Evolutionary conservation across 2,113 vertebrate genomes (phyloP).

Genomic region (Dromas ardeola): DNA sequence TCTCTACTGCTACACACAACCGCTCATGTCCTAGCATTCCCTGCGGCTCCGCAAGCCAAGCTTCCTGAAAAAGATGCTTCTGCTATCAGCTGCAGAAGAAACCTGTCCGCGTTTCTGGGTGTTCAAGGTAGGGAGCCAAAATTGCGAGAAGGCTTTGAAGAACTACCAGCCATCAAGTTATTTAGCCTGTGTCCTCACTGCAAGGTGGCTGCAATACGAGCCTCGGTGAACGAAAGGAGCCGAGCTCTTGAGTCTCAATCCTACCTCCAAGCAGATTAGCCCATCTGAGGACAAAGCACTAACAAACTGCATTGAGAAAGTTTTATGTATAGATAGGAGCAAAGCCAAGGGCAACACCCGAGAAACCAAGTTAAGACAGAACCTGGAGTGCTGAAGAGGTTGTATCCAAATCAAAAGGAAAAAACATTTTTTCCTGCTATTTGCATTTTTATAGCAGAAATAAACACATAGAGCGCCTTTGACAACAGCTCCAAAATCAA

Average conservation of each 20-base stretch:
- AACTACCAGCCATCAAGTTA: not conserved
- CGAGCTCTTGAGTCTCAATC: accelerated
- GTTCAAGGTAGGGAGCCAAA: not conserved
- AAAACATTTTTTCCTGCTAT: not conserved
- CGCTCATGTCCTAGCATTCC: not conserved
- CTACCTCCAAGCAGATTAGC: not conserved
- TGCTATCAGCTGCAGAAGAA: not conserved
- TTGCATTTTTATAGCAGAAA: not conserved
- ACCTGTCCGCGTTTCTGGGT: not conserved
- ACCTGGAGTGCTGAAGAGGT: not conserved
- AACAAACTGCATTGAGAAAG: not conserved
- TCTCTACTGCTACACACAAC: not conserved
- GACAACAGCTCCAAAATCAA: not conserved
- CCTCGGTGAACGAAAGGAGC: not conserved
- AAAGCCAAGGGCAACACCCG: not conserved
- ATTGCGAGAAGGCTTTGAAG: not conserved
- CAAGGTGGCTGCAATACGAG: not conserved
- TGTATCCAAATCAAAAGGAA: not conserved
- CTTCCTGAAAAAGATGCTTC: not conserved
- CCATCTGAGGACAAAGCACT: not conserved
- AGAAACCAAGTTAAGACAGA: not conserved
- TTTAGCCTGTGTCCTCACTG: not conserved
- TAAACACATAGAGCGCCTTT: not conserved
- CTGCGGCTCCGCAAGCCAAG: accelerated
- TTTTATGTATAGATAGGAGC: not conserved